Conservation (phyloP, 2,888 invertebrate genomes). For the Papilio elwesi region DNA sequence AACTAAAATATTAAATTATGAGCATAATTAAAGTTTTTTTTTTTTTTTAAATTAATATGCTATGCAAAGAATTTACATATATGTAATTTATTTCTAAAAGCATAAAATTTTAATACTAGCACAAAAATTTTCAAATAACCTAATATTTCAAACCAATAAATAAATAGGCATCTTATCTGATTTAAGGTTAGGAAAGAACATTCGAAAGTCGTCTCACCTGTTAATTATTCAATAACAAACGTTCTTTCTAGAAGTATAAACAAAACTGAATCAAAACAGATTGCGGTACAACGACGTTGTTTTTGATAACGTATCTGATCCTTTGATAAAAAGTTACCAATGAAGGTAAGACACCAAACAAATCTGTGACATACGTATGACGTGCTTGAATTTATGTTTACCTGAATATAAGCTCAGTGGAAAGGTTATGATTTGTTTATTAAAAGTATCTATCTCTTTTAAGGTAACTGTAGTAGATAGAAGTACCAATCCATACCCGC, state of each 20-base stretch:
- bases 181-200: neutral
- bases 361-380: neutral
- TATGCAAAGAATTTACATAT: no score
- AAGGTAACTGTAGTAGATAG: no score
- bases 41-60: no score
- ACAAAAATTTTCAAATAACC: neutral
- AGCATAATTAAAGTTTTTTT: no score
- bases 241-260: slow-evolving; percentile 8
- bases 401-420: neutral
- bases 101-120: no score
- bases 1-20: no score
- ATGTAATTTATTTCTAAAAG: no score
- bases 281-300: slow-evolving; percentile 6
- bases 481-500: no score
- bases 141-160: neutral
- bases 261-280: slow-evolving; percentile 36
- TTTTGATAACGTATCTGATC: slow-evolving; percentile 30
- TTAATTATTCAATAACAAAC: neutral
- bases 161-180: neutral
- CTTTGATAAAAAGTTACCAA: slow-evolving; percentile 20
- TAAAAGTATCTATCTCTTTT: no score
- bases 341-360: neutral
- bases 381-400: neutral
- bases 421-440: neutral
- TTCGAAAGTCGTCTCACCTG: neutral